Conservation (phyloP, 2,888 invertebrate species). For the Drosophila recens region DNA sequence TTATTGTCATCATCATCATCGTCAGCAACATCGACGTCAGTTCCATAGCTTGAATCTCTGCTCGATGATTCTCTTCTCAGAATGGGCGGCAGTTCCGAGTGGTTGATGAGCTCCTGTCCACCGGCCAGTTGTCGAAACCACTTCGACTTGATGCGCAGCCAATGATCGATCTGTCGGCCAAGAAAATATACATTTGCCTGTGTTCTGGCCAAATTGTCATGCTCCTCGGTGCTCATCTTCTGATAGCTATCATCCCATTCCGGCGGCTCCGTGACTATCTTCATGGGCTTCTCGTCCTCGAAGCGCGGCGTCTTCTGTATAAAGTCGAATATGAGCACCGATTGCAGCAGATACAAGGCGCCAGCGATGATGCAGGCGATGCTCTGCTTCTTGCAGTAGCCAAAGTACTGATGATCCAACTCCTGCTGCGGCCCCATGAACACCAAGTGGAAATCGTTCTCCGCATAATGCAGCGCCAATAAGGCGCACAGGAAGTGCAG, state of each 20-base stretch:
- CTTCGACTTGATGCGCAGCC: constrained; percentile 31
- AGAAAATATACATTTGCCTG: constrained; percentile 38
- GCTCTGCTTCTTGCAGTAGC: constrained; percentile 58
- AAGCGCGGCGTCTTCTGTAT: constrained; percentile 20
- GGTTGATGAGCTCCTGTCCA: constrained; percentile 17
- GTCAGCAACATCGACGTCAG: not conserved
- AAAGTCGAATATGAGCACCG: constrained; percentile 35
- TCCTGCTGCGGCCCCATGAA: constrained; percentile 68
- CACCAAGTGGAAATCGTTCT: constrained; percentile 70
- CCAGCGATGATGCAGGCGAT: constrained; percentile 46
- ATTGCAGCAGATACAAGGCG: constrained; percentile 52
- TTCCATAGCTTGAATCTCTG: not conserved
- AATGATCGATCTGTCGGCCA: constrained; percentile 30
- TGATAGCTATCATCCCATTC: constrained; percentile 2
- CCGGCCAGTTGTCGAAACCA: constrained; percentile 43
- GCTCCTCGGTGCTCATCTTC: constrained; percentile 24
- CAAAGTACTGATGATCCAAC: constrained; percentile 52
- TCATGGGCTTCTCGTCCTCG: constrained; percentile 18
- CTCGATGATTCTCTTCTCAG: not conserved
- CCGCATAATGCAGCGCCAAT: constrained; percentile 66
- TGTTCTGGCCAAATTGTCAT: constrained; percentile 26
- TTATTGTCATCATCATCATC: not conserved
- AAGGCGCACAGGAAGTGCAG: constrained; percentile 44
- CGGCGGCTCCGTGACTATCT: constrained; percentile 16
- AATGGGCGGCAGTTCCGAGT: not conserved